Evolutionary conservation across 2,888 invertebrate species (phyloP).

Genomic region (Listrodromus nycthemerus): DNA sequence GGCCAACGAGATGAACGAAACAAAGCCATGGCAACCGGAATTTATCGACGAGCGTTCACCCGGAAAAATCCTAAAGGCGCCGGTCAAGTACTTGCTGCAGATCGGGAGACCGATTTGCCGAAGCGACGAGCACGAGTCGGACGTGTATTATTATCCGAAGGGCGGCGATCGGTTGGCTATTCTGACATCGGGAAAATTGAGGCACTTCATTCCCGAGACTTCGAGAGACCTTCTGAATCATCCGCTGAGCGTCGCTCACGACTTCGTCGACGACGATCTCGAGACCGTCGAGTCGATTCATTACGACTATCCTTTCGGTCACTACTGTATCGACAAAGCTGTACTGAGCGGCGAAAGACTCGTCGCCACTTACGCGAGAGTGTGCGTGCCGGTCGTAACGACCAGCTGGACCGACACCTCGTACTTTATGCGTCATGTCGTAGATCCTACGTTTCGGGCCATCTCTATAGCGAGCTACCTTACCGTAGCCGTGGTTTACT

Average conservation of each 20-base stretch:
- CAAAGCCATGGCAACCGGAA: constrained; percentile 78
- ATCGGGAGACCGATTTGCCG: constrained; percentile 79
- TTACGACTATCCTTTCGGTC: constrained; percentile 90
- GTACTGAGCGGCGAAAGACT: constrained; percentile 84
- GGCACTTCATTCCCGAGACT: constrained; percentile 87
- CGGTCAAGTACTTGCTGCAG: constrained; percentile 74
- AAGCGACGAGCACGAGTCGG: constrained; percentile 79
- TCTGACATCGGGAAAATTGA: constrained; percentile 89
- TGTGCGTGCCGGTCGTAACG: constrained; percentile 90
- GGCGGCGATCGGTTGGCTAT: constrained; percentile 84
- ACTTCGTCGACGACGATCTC: constrained; percentile 85
- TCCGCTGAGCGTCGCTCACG: constrained; percentile 77
- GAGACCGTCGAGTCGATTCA: constrained; percentile 85
- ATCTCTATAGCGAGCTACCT: constrained; percentile 90
- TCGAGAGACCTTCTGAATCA: constrained; percentile 9
- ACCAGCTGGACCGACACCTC: constrained; percentile 91
- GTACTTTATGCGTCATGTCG: constrained; percentile 90
- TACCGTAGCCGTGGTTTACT: constrained; percentile 91
- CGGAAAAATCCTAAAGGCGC: constrained; percentile 9
- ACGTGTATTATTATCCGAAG: constrained; percentile 78
- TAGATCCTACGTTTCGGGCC: constrained; percentile 92
- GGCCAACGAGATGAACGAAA: constrained; percentile 81
- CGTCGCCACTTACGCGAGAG: constrained; percentile 89
- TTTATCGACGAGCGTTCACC: constrained; percentile 71
- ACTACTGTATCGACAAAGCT: constrained; percentile 94